Percentiles rank a stretch among this genome's conserved stretches.
phyloP scores from a whole-genome alignment of 2,113 vertebrate species.

The Zosterops japonicus region DNA sequence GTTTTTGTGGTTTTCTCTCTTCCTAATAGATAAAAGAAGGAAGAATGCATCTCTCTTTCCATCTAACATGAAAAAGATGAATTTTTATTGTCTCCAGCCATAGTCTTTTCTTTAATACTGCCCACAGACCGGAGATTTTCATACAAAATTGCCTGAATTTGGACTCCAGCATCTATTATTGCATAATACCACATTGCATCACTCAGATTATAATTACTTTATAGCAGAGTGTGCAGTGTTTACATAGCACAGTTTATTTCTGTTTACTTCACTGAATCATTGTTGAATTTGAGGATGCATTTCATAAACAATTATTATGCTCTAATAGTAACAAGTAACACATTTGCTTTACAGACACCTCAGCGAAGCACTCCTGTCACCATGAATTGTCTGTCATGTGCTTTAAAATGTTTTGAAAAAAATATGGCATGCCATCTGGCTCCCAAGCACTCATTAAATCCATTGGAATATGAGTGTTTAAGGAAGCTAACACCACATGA shows the following conservation, averaged over 20 bases:
- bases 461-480: background rate
- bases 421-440: conserved; percentile 32
- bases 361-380: background rate
- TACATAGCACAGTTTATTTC: conserved; percentile 19
- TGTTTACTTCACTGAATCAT: conserved; percentile 20
- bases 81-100: background rate
- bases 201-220: background rate
- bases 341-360: conserved; percentile 56
- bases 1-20: background rate
- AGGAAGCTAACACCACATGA: background rate
- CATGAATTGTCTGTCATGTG: conserved; percentile 10
- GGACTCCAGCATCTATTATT: background rate
- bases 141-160: background rate
- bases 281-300: conserved; percentile 25
- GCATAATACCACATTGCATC: background rate
- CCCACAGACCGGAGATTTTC: background rate
- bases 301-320: conserved; percentile 60
- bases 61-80: background rate
- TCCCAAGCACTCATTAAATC: conserved; percentile 12
- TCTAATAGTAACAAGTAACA: conserved; percentile 55
- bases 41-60: background rate
- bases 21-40: background rate
- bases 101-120: background rate
- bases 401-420: conserved; percentile 25
- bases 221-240: background rate